Base-by-base conservation (phyloP, 2,888 invertebrate species). In the Halocaridina rubra region DNA sequence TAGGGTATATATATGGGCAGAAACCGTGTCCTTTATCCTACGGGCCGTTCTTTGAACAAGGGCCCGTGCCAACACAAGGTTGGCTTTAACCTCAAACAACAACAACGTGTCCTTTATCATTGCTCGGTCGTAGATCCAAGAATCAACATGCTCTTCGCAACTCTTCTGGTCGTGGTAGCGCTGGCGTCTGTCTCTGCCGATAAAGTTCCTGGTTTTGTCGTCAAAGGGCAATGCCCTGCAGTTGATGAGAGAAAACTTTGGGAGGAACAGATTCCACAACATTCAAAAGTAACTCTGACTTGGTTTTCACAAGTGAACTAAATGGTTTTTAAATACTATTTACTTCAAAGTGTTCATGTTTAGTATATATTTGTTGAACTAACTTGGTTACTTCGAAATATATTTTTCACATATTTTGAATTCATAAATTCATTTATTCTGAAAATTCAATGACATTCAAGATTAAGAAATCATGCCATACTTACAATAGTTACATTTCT, bases 161-260 rank as follows among this genome's bases (percentile, higher is more conserved):
- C n/a, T n/a, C 33, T 72, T 13, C 22, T 72, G n/a, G 72, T 22
- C 19, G 5, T 72, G 3, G 72, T 72, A 24, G 72, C 72, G 13
- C n/a, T n/a, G n/a, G n/a, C n/a, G n/a, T 10, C 39, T n/a, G 72
- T 22, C 39, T 27, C 19, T 10, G 72, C 72, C 24, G 72, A 72
- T 39, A 72, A 72, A 22, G 39, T 72, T 39, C 72, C 72, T 13
- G 72, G 39, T 39, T 72, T 72, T 30, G 72, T 72, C 10, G 72
- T 72, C 39, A 32, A 19, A 16, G 72, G 72, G 16, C n/a, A 39
- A 24, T 72, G 72, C 39, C 33, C 72, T 32, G 22, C 32, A 7
- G 39, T 72, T 22, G 72, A 72, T 19, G 8, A 22, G 22, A 72
- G 1, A 16, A 33, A 32, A 24, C 8, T 72, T 13, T 72, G 39